Base-by-base conservation (phyloP, 2,113 vertebrate genomes). In the Neodon shergylaensis region DNA sequence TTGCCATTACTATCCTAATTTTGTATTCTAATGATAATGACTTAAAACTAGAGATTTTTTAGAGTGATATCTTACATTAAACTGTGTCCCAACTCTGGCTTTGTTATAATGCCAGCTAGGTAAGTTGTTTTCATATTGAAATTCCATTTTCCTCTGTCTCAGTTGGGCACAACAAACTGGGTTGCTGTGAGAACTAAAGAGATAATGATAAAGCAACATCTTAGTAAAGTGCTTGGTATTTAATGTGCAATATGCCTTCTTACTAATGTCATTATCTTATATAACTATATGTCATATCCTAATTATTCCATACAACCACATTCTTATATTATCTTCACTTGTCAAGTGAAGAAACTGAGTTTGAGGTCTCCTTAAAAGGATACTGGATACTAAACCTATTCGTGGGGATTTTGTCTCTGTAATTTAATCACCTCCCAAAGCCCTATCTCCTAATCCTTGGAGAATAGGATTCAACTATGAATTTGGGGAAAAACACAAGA, bases 331-430 rank as follows among this genome's bases (percentile, higher is more conserved):
- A 61, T 88, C 13, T 73, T 49, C 8, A 84, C 77, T 84, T 85
- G 61, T 73, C 44, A 96, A 58, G 49, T 76, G 17, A 95, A 79
- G 47, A 95, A 92, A 87, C n/a, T 82, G 61, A 96, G 33, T 77
- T 63, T 92, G 42, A 33, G 36, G 61, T 26, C 33, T 92, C 86
- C 58, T 76, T 88, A 72, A 88, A 92, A 77, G 13, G 39, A n/a
- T 49, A 84, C 0, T 70, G 13, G 39, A 31, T 49, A 84, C 0
- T 77, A 76, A 89, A 52, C 16, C 21, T 33, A 74, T 44, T 54
- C n/a, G 31, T 54, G 44, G 47, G 26, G 54, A 16, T 28, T 79
- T 79, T 70, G 21, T 36, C 66, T 63, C 72, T 72, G 58, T 90
- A 26, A 90, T 31, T 47, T 84, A 36, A 26, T 54, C 44, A 66